Percentiles rank a stretch among this genome's conserved stretches.
Conservation (phyloP, 1,140 invertebrate genomes). For the Physella acuta region DNA sequence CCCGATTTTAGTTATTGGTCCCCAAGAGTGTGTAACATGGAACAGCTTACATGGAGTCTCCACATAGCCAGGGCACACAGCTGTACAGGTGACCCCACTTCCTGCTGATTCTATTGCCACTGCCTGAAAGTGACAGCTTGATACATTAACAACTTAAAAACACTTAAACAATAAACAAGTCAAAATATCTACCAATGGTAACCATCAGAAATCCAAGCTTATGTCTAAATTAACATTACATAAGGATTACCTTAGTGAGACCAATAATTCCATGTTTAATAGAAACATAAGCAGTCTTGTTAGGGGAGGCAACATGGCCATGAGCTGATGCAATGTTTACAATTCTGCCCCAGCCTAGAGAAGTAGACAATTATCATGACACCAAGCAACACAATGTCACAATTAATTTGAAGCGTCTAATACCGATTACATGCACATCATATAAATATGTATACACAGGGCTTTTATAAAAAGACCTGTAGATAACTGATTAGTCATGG, state of each 20-base stretch:
- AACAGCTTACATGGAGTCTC: constrained; percentile 51
- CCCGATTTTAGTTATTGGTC: too few species aligned
- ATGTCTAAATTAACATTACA: neutral
- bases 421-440: too few species aligned
- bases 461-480: too few species aligned
- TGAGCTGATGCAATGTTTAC: constrained; percentile 56
- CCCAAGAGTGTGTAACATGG: neutral
- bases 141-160: too few species aligned
- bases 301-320: constrained; percentile 46
- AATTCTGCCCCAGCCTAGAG: constrained; percentile 52
- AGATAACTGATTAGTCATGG: too few species aligned
- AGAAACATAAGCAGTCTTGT: constrained; percentile 54
- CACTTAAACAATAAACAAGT: neutral
- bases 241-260: constrained; percentile 49
- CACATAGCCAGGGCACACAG: constrained; percentile 58
- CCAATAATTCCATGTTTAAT: constrained; percentile 55
- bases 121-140: too few species aligned
- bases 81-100: constrained; percentile 54
- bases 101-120: constrained; percentile 52
- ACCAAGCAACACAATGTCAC: too few species aligned
- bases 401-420: too few species aligned
- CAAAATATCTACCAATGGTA: neutral
- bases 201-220: neutral
- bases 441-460: too few species aligned
- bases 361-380: too few species aligned